Percentiles rank a stretch among this genome's conserved stretches.
Conservation (phyloP, 2,888 invertebrate genomes). For the Drosophila subsilvestris region DNA sequence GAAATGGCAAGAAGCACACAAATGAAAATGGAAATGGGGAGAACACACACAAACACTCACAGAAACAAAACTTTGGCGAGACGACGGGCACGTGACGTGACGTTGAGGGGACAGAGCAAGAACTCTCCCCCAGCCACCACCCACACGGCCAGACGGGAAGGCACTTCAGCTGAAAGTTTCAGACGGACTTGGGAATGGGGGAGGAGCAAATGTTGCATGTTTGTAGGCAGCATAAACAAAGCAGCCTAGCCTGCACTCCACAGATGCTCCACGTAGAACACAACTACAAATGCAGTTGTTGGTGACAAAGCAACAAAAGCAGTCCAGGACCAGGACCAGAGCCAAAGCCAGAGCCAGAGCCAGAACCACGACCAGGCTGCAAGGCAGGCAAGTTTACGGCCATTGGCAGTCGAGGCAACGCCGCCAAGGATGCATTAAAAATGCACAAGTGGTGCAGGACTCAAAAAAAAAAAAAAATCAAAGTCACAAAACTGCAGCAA, state of each 20-base stretch:
- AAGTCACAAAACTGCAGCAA: constrained; percentile 59
- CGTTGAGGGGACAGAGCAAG: constrained; percentile 41
- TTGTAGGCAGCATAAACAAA: constrained; percentile 67
- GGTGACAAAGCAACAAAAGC: constrained; percentile 51
- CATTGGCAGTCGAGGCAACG: constrained; percentile 38
- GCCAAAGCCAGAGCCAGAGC: background rate
- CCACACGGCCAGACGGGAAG: constrained; percentile 51
- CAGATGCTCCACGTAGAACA: constrained; percentile 39
- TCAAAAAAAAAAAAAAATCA: constrained; percentile 48
- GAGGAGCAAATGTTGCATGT: constrained; percentile 22
- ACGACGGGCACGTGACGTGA: constrained; percentile 34
- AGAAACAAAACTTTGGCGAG: constrained; percentile 19
- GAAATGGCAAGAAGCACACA: constrained; percentile 49
- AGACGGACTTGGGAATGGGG: constrained; percentile 52
- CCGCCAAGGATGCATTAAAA: constrained; percentile 63
- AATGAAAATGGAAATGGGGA: constrained; percentile 27
- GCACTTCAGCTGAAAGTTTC: constrained; percentile 72
- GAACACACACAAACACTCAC: constrained; percentile 12
- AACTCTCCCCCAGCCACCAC: constrained; percentile 30
- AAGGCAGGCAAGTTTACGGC: constrained; percentile 51
- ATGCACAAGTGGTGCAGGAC: constrained; percentile 61
- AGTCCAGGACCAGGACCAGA: background rate
- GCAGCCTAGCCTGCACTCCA: constrained; percentile 63
- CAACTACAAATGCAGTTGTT: constrained; percentile 24
- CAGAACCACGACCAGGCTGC: constrained; percentile 12